Evolutionary conservation across 30 jellyfish, hydroid and myxozoan genomes (phyloP), one percentile per base, ranked within the genome.

Genomic region (Cassiopea andromeda): DNA sequence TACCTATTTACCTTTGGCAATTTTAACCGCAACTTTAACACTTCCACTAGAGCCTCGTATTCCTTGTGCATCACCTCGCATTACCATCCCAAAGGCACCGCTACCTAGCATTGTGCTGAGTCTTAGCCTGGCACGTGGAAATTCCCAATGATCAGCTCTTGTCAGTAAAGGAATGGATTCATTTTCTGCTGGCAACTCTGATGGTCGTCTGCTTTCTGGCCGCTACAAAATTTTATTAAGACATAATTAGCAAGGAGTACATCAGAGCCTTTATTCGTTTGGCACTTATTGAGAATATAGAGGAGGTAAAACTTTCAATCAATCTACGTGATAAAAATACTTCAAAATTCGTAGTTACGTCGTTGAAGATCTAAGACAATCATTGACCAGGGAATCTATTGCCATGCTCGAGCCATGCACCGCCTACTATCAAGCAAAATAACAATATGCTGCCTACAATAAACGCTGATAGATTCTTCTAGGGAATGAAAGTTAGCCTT

Each of bases 31-130:
- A 13, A 93, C 98, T 76, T 87, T 95, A 64, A 91, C 93, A 54
- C 92, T 89, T 0, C 97, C 99, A 43, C 76, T 74, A 1, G 99
- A 73, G 12, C 99, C 99, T 67, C 91, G 73, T 45, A 95, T 91
- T 2, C 99, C 99, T 67, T 75, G 97, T 15, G 99, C 99, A 69
- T 92, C 92, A 1, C 98, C 99, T 45, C 98, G 83, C 98, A 91
- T 95, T 60, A 95, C 99, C 92, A 91, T 78, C 5, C 99, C 99
- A 71, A 95, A 95, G 10, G 99, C 99, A 59, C 99, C 99, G 14
- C 98, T 85, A 16, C 99, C 99, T 13, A 95, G 78, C 48, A 95
- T 97, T 7, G 98, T 87, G 84, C 98, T 87, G 49, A 95, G 90
- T 49, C 97, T 78, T 46, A 95, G 88, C 18, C 97, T 94, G 54